Percentiles rank a stretch among this genome's conserved stretches.
These are phyloP conservation scores for Drosophila gunungcola DNA, from an alignment of 1,140 invertebrate species.

Conservation along the genomic window DNA sequence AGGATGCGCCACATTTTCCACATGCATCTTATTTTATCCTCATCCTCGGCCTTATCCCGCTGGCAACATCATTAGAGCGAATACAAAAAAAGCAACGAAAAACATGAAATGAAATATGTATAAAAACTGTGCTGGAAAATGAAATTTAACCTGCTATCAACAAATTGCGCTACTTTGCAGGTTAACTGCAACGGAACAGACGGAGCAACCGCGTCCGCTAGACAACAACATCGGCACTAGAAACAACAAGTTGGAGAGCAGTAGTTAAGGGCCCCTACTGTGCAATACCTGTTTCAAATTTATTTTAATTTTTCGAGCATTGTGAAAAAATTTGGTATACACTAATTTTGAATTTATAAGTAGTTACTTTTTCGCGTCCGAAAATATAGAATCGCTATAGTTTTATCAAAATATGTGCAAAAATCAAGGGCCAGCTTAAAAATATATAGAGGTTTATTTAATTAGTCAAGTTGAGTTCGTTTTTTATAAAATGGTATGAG, in stretches of 20 bases:
- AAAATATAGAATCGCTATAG: too few species aligned
- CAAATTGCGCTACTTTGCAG: conserved; percentile 83
- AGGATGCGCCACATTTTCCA: conserved; percentile 57
- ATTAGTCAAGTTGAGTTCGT: too few species aligned
- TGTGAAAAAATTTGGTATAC: too few species aligned
- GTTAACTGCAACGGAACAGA: conserved; percentile 80
- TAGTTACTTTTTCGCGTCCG: too few species aligned
- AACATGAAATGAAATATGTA: conserved; percentile 49
- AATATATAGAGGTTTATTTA: too few species aligned
- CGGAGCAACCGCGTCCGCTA: conserved; percentile 39
- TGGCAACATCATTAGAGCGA: conserved; percentile 67
- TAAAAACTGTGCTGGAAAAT: conserved; percentile 65
- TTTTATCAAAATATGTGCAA: too few species aligned
- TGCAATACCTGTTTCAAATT: conserved; percentile 5
- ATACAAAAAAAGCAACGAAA: conserved; percentile 20
- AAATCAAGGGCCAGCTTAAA: too few species aligned
- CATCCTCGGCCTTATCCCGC: conserved; percentile 6
- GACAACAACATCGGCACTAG: conserved; percentile 18
- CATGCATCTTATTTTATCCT: conserved; percentile 41
- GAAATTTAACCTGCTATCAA: conserved; percentile 82
- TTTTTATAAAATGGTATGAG: too few species aligned
- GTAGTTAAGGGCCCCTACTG: background rate
- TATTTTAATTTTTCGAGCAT: too few species aligned
- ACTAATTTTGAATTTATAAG: too few species aligned
- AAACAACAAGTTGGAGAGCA: conserved; percentile 19